Base-by-base conservation (phyloP, 2,888 invertebrate genomes). In the Beris chalybata region DNA sequence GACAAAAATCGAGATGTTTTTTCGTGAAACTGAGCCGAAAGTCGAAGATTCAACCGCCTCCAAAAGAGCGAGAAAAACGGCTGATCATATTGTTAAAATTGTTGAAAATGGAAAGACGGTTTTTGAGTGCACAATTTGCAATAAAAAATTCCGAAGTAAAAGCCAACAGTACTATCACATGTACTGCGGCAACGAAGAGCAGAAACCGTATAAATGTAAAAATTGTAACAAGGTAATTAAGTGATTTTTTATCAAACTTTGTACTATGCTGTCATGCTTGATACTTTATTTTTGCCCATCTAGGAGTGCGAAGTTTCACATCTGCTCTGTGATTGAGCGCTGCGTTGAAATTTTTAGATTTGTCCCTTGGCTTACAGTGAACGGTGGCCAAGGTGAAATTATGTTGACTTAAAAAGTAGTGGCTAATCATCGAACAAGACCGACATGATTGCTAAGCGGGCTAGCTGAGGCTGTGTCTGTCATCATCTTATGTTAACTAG, bases 111-210 rank as follows among this genome's bases (percentile, higher is more conserved):
- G 67, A 29, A 70, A 82, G 76, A 58, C 85, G 84, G 71, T 82
- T 52, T 70, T 64, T 29, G 74, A 75, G 12, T 92, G 92, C 74
- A 86, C 83, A 7, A 79, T 87, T 29, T 92, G 92, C 73, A 82
- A 85, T 52, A 90, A 88, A 76, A 83, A 81, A 67, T 91, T 91
- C 73, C 83, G 83, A 67, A 87, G 89, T 56, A 85, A 87, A n/a
- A 85, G 85, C 13, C 87, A 87, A 71, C 83, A 86, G 48, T 85
- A 85, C 32, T 89, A 88, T 74, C 89, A 89, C 77, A 81, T 84
- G 2, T 85, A 85, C 73, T 89, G 89, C 75, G 58, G 12, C 7
- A 82, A 82, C 71, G 86, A 85, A 69, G 75, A 78, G 53, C 74
- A 71, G 30, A 85, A 85, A 69, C 84, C 83, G 5, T 83, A 80